Base-by-base conservation (phyloP, 2,797 vertebrate genomes). In the Sebastes jordani region DNA sequence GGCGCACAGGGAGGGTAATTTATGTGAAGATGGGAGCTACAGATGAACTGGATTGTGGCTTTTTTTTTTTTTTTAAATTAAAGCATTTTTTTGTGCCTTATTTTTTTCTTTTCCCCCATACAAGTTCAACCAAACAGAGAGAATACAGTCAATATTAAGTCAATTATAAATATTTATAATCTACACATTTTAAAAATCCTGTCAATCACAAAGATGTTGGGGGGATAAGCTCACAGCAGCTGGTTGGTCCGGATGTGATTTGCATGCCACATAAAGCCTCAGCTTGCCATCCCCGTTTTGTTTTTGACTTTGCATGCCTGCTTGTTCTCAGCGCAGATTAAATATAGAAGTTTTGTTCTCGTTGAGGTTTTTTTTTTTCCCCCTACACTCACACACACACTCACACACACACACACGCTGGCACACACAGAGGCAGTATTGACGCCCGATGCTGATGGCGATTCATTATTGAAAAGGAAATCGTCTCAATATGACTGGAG, bases 121-220 rank as follows among this genome's bases (percentile, higher is more conserved):
- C 90, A 91, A 92, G 91, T 95, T 93, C 94, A 94, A 81, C 92
- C 89, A 94, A 95, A 95, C 92, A 93, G 92, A 94, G 88, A 95
- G 92, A 95, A 95, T 93, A 91, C 91, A 92, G 91, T 92, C 92
- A 91, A 94, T 95, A 95, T 95, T 95, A 95, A 95, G 94, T 94
- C 94, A 95, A 96, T 96, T 95, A 96, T 96, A 95, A 96, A 96
- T 96, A 96, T 95, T 95, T 96, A 96, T 96, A 95, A 96, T 96
- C 95, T 95, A 93, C 93, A 95, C 93, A 94, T 95, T 95, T 95
- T 89, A 94, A 91, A 94, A 94, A 94, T 93, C 89, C 94, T 95
- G 95, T 95, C 95, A 95, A 95, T 95, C 95, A 95, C 84, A 85
- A 81, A 92, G 93, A 93, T 93, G 92, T 89, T 49, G 46, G 89